Evolutionary conservation across 2,113 vertebrate species (phyloP).

Genomic region (Chaetorhynchus papuensis): DNA sequence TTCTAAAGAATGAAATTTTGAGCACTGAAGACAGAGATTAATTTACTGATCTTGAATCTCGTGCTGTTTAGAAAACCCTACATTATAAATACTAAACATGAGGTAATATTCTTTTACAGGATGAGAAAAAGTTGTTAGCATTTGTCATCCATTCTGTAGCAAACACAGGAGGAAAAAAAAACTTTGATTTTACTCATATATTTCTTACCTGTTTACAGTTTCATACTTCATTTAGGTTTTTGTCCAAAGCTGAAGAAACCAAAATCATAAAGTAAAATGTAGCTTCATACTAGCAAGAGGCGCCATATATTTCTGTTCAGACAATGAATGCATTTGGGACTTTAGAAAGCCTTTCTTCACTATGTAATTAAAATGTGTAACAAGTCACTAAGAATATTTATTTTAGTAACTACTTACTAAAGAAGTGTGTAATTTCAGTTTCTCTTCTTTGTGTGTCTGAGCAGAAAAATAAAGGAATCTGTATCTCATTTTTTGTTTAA

Average conservation of each 20-base stretch:
- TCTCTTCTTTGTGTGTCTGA: not conserved
- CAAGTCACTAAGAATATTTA: not conserved
- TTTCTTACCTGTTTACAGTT: not conserved
- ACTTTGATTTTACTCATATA: not conserved
- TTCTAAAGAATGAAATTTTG: not conserved
- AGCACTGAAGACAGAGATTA: not conserved
- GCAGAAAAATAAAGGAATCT: not conserved
- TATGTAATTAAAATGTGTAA: not conserved
- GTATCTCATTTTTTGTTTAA: not conserved
- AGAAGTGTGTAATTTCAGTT: not conserved
- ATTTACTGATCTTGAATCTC: not conserved
- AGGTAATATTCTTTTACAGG: not conserved
- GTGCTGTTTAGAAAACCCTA: not conserved
- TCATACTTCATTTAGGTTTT: not conserved
- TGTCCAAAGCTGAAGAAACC: not conserved
- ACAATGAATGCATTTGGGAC: not conserved
- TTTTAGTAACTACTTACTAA: not conserved
- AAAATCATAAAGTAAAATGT: not conserved
- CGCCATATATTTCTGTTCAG: not conserved
- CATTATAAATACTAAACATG: not conserved
- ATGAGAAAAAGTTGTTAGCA: not conserved
- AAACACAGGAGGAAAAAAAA: not conserved
- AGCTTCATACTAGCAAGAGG: not conserved
- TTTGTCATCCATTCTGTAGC: not conserved
- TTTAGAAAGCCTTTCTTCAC: not conserved